These are phyloP conservation scores for Orchestia grillus DNA, from an alignment of 1,140 invertebrate species.

Conservation along the genomic window DNA sequence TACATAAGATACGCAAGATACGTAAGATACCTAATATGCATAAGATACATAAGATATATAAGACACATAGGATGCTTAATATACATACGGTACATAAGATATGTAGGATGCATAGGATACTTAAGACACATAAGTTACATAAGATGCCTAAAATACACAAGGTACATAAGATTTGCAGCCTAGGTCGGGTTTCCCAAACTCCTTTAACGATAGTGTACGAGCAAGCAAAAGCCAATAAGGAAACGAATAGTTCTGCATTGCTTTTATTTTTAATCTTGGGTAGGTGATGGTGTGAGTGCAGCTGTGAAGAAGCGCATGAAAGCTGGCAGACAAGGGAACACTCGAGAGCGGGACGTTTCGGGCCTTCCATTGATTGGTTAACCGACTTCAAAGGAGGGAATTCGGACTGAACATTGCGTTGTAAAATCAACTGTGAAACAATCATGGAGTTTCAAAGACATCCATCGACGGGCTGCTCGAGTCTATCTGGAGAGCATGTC, in stretches of 20 bases:
- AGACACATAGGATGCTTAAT: too few species aligned
- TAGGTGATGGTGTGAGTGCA: background rate
- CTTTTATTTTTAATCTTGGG: background rate
- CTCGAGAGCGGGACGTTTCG: background rate
- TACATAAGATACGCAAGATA: too few species aligned
- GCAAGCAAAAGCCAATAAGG: background rate
- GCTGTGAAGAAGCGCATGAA: background rate
- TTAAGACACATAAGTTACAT: too few species aligned
- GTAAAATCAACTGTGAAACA: background rate
- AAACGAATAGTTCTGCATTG: background rate
- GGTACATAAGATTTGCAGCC: too few species aligned
- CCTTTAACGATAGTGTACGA: too few species aligned
- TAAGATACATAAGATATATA: too few species aligned
- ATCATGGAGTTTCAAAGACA: background rate
- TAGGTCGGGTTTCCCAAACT: too few species aligned
- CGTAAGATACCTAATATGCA: too few species aligned
- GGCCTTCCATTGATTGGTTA: background rate
- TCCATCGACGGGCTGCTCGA: background rate
- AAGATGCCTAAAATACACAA: too few species aligned
- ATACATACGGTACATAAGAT: too few species aligned
- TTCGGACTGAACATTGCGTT: background rate
- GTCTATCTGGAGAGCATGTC: background rate
- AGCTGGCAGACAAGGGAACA: background rate
- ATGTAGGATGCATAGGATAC: too few species aligned
- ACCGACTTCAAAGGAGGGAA: background rate